Percentiles rank a stretch among this genome's conserved stretches.
phyloP scores from a whole-genome alignment of 2,888 invertebrate species.

The Sepioteuthis lessoniana region DNA sequence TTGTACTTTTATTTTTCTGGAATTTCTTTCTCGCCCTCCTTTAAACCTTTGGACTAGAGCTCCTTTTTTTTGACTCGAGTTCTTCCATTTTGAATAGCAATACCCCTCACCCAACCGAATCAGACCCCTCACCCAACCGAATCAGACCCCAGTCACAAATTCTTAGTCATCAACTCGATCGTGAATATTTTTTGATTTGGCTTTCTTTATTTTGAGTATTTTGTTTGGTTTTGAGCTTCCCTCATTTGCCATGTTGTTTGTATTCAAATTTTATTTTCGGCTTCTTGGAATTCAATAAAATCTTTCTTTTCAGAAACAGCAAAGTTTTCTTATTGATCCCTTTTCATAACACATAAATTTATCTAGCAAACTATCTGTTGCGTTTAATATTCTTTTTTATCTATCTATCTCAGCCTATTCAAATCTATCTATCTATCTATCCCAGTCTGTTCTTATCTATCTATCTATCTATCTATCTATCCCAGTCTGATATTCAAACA shows the following conservation, averaged over 20 bases:
- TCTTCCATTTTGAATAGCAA: too few relatives aligned
- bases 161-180: not conserved
- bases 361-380: too few relatives aligned
- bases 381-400: too few relatives aligned
- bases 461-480: too few relatives aligned
- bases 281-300: not conserved
- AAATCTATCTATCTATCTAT: too few relatives aligned
- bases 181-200: not conserved
- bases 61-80: not conserved
- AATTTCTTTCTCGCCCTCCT: not conserved
- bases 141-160: not conserved
- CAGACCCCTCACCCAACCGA: not conserved
- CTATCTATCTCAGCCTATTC: too few relatives aligned
- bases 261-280: not conserved
- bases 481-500: too few relatives aligned
- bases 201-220: not conserved
- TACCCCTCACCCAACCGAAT: not conserved
- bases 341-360: not conserved
- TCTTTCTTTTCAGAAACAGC: not conserved
- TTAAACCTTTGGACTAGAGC: not conserved
- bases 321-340: not conserved
- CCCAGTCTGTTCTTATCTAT: too few relatives aligned
- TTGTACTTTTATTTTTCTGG: not conserved
- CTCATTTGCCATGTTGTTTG: not conserved
- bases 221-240: not conserved